Evolutionary conservation across 2,888 invertebrate genomes (phyloP).

Genomic region (Torymus texanus): DNA sequence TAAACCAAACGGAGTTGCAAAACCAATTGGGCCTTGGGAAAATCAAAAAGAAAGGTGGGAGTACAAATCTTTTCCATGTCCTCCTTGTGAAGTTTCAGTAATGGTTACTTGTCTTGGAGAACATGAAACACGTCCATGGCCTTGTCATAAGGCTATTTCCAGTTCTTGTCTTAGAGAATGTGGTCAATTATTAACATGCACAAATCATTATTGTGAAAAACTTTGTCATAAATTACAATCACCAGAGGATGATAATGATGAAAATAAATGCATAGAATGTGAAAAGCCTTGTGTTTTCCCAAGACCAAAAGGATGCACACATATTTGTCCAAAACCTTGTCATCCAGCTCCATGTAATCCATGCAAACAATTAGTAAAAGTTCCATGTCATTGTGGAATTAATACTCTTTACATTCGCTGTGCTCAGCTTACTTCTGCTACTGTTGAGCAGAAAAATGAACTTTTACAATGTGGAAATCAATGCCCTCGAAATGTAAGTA

Average conservation of each 20-base stretch:
- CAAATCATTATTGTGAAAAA: conserved; percentile 85
- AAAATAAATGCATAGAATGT: conserved; percentile 77
- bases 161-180: conserved; percentile 89
- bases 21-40: conserved; percentile 83
- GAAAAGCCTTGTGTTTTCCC: conserved; percentile 79
- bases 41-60: conserved; percentile 69
- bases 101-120: conserved; percentile 84
- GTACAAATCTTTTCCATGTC: conserved; percentile 80
- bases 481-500: conserved; percentile 86
- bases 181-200: conserved; percentile 83
- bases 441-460: conserved; percentile 74
- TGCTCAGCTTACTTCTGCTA: conserved; percentile 79
- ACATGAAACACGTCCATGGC: conserved; percentile 82
- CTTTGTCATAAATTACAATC: conserved; percentile 83
- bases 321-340: conserved; percentile 83
- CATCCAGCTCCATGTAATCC: conserved; percentile 86
- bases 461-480: conserved; percentile 85
- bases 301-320: conserved; percentile 85
- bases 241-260: conserved; percentile 60
- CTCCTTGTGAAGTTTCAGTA: conserved; percentile 83
- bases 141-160: conserved; percentile 83
- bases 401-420: conserved; percentile 87
- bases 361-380: conserved; percentile 83
- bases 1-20: conserved; percentile 75
- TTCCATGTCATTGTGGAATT: conserved; percentile 89